These are phyloP conservation scores for Apostichopus californicus DNA, from an alignment of 35 echinoderm and acorn worm genomes.

Conservation along the genomic window DNA sequence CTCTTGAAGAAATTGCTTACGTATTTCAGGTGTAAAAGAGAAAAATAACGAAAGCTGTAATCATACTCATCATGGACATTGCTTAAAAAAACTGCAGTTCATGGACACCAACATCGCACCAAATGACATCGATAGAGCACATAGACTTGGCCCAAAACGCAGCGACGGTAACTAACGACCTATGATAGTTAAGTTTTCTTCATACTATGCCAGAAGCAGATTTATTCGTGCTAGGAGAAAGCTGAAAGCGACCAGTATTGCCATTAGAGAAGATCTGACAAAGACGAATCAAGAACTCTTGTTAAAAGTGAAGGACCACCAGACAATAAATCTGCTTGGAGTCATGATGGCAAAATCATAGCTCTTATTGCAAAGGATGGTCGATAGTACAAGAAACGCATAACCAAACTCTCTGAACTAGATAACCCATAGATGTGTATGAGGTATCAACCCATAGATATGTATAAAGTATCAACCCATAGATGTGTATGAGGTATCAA, in stretches of 20 bases:
- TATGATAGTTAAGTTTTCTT: conserved; percentile 4
- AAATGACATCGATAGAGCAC: not conserved
- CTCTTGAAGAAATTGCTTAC: not conserved
- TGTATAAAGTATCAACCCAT: too few species aligned
- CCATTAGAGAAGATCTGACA: not conserved
- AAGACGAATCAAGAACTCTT: not conserved
- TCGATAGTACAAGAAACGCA: too few species aligned
- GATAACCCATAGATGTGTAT: too few species aligned
- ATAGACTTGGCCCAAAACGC: conserved; percentile 13
- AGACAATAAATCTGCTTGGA: not conserved
- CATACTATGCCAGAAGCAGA: not conserved
- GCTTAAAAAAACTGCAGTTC: not conserved
- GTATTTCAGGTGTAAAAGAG: not conserved
- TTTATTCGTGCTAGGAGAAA: conserved; percentile 28
- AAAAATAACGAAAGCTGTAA: not conserved
- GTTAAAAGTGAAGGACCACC: not conserved
- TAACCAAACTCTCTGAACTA: too few species aligned
- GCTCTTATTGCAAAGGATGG: not conserved
- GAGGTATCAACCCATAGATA: too few species aligned
- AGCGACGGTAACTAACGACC: not conserved
- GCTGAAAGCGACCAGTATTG: not conserved
- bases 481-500: too few species aligned
- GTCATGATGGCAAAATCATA: conserved; percentile 19
- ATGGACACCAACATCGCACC: not conserved
- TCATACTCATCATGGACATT: conserved; percentile 17